Conservation (phyloP, 35 echinoderm and acorn worm genomes). For the Lytechinus pictus region DNA sequence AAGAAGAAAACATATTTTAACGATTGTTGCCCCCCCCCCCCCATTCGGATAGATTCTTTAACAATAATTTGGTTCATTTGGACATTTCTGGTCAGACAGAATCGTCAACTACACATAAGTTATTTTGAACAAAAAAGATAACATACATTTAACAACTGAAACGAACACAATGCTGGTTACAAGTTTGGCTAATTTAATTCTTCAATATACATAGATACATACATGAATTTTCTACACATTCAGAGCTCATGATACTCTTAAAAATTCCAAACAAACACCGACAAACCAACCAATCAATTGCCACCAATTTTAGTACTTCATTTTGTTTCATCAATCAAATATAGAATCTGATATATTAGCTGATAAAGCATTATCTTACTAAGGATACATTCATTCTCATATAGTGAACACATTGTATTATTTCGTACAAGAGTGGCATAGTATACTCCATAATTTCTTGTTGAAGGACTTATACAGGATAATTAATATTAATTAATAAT, state of each 20-base stretch:
- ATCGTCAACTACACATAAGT: too few species aligned
- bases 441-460: background rate
- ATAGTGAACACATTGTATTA: background rate
- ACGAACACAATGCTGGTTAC: background rate
- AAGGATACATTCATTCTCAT: background rate
- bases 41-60: too few species aligned
- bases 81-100: too few species aligned
- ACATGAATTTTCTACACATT: background rate
- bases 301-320: background rate
- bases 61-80: too few species aligned
- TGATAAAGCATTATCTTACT: background rate
- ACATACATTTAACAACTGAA: background rate
- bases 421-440: background rate
- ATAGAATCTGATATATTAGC: background rate
- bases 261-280: background rate
- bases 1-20: too few species aligned
- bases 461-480: background rate
- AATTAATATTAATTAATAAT: too few species aligned
- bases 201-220: slow-evolving; percentile 6
- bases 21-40: too few species aligned
- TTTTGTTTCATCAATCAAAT: background rate
- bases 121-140: too few species aligned
- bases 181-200: slow-evolving; percentile 20
- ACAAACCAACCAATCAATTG: background rate
- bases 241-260: background rate